These are phyloP conservation scores for Epinephelus malabaricus DNA, from an alignment of 2,797 vertebrate genomes.

Conservation along the genomic window DNA sequence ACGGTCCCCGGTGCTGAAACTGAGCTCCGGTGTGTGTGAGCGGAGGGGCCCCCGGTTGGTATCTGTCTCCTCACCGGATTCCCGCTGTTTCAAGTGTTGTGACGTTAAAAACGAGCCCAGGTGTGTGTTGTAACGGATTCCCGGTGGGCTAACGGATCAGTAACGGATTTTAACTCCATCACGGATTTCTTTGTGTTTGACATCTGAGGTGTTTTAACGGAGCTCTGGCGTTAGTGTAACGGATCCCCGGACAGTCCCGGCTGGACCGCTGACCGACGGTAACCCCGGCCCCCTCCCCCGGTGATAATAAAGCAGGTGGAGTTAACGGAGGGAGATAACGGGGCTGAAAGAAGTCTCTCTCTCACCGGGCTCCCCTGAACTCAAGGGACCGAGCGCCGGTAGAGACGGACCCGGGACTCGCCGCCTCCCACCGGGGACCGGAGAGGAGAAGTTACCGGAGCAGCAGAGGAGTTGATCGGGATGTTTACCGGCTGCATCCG, in stretches of 20 bases:
- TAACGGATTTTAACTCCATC: slow-evolving; percentile 13
- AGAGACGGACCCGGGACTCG: neutral
- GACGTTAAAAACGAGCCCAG: neutral
- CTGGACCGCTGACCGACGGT: slow-evolving; percentile 37
- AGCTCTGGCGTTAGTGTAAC: neutral
- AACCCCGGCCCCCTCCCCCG: neutral
- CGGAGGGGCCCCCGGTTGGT: neutral
- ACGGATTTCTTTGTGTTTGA: neutral
- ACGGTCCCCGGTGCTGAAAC: slow-evolving; percentile 14
- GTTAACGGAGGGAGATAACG: neutral
- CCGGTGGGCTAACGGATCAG: slow-evolving; percentile 1
- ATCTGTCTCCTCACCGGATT: neutral
- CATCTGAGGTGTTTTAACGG: neutral
- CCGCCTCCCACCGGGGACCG: neutral
- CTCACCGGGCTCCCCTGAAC: neutral
- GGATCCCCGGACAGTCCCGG: slow-evolving; percentile 38
- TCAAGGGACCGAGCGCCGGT: slow-evolving; percentile 14
- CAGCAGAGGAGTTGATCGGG: slow-evolving; percentile 14
- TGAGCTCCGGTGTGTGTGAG: slow-evolving; percentile 12
- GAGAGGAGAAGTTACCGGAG: slow-evolving; percentile 48
- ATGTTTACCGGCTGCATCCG: neutral
- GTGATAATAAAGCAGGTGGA: neutral
- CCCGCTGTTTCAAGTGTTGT: neutral
- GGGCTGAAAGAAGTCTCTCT: neutral
- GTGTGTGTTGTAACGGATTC: slow-evolving; percentile 9